Evolutionary conservation across 2,797 vertebrate genomes (phyloP), one percentile per base, ranked within the genome.

Genomic region (Dipus sagitta): DNA sequence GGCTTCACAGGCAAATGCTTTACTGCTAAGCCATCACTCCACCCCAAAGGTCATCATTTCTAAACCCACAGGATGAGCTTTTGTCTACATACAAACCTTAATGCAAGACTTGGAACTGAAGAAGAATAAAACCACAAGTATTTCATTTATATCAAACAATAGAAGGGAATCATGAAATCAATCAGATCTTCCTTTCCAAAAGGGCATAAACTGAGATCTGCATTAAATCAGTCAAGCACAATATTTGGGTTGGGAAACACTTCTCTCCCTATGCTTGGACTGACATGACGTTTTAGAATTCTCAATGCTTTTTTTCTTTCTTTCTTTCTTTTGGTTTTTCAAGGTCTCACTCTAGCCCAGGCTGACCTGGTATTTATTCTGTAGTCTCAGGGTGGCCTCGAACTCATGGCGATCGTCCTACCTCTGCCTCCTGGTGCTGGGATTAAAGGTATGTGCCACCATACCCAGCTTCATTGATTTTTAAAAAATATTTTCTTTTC

Each of bases 41-140:
- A 58, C 3, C 13, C 54, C 54, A 58, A 95, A 90, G 64, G 80
- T n/a, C 74, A 11, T 82, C 92, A 91, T 32, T 78, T 83, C 12
- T 92, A 95, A 88, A 83, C 76, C 52, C 64, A 79, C 15, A 84
- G 7, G 34, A 42, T 52, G 28, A 93, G 42, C 65, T 88, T 95
- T 42, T 76, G 10, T 81, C 52, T 72, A 94, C n/a, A 91, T 75
- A 23, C 60, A 34, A 76, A 95, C 32, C 14, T 75, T 65, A 70
- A 71, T 13, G 72, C 15, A 64, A 91, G 91, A 94, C 64, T 18
- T 3, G 88, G 18, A 52, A 42, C 34, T 85, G 2, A 92, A 84
- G 32, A 34, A 38, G 8, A 88, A 58, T 14, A 11, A 24, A 85
- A 81, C 32, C 68, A 75, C 14, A 78, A 75, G 68, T 58, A 88